A percentile compares a stretch with the other conserved stretches of the same genome.
Conservation (phyloP, 2,888 invertebrate genomes). For the Calephelis perditalis region DNA sequence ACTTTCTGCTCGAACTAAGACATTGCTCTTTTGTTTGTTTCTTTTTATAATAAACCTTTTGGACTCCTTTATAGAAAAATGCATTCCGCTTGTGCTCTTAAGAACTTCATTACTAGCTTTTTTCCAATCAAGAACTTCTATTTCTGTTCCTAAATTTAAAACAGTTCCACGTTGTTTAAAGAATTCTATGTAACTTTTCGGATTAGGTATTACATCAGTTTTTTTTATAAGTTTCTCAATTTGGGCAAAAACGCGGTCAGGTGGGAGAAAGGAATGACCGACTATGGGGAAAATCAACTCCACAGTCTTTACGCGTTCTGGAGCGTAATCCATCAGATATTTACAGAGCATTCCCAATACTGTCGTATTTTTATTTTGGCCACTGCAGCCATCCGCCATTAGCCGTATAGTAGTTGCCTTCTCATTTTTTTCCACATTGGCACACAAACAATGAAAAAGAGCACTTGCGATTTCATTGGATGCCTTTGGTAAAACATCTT, state of each 20-base stretch:
- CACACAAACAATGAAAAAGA: neutral
- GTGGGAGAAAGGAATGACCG: neutral
- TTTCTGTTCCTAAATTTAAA: conserved; percentile 12
- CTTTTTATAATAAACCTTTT: conserved; percentile 12
- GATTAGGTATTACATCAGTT: conserved; percentile 9
- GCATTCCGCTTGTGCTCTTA: conserved; percentile 9
- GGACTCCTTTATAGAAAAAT: conserved; percentile 9
- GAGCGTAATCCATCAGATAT: conserved; percentile 14
- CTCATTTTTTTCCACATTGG: neutral
- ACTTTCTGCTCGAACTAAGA: conserved; percentile 12
- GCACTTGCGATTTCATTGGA: no score
- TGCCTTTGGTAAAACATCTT: no score
- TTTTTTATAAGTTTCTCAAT: conserved; percentile 3
- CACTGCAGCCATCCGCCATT: conserved; percentile 2
- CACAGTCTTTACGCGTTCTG: conserved; percentile 3
- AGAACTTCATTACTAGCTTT: conserved; percentile 1
- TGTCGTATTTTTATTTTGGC: conserved; percentile 19
- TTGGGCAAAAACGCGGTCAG: neutral
- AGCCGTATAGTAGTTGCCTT: conserved; percentile 6
- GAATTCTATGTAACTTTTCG: conserved; percentile 1
- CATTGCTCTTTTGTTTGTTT: conserved; percentile 9
- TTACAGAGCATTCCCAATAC: conserved; percentile 14
- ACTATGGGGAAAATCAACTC: neutral
- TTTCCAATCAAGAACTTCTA: conserved; percentile 10
- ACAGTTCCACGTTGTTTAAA: conserved; percentile 10